Evolutionary conservation across 2,888 invertebrate species (phyloP).

Genomic region (Ormyrus rosae): DNA sequence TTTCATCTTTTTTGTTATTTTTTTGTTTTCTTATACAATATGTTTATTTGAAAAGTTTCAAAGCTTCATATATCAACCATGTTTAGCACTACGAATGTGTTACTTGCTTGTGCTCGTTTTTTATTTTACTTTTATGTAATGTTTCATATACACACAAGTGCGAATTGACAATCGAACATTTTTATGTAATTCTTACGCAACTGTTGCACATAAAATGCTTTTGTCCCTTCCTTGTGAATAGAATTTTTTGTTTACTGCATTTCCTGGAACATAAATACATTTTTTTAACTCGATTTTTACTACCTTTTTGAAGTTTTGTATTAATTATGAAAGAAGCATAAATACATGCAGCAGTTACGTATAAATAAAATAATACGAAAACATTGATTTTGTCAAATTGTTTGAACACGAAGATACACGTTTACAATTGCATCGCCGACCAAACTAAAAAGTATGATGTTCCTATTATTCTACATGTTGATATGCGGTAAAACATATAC

Average conservation of each 20-base stretch:
- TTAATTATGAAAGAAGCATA: background rate
- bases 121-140: slow-evolving; percentile 42
- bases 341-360: slow-evolving; percentile 12
- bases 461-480: background rate
- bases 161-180: slow-evolving; percentile 14
- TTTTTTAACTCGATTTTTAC: too few relatives aligned
- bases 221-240: background rate
- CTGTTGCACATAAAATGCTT: slow-evolving; percentile 20
- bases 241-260: background rate
- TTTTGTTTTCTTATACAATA: background rate
- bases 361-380: background rate
- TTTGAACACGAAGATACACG: slow-evolving; percentile 5
- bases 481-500: too few relatives aligned
- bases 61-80: slow-evolving; percentile 27
- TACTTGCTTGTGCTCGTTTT: slow-evolving; percentile 35
- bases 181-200: slow-evolving; percentile 29
- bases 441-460: slow-evolving; percentile 21
- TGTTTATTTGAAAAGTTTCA: background rate
- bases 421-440: slow-evolving; percentile 10
- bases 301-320: background rate
- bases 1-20: background rate
- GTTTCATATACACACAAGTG: background rate
- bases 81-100: slow-evolving; percentile 23
- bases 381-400: slow-evolving; percentile 9
- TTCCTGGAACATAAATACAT: too few relatives aligned